Conservation (phyloP, 1,140 invertebrate genomes). For the Panagrolaimus sp. region DNA sequence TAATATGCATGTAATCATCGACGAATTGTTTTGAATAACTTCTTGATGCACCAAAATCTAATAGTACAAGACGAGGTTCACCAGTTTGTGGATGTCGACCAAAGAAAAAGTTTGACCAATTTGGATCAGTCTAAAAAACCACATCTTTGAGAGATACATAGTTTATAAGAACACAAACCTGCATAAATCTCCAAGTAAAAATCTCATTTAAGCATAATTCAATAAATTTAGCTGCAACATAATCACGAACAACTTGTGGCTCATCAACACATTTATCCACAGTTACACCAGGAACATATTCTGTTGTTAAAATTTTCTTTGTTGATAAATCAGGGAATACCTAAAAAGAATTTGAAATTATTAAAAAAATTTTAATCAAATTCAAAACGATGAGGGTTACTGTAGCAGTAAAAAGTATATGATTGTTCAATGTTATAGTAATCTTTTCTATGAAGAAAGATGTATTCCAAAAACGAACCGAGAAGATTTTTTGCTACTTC, state of each 20-base stretch:
- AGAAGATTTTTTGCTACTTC: no score
- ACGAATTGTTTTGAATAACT: constrained; percentile 83
- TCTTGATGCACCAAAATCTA: constrained; percentile 94
- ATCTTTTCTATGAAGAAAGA: no score
- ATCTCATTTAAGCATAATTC: constrained; percentile 80
- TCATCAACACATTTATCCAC: constrained; percentile 77
- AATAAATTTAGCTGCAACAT: constrained; percentile 76
- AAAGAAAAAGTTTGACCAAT: constrained; percentile 98
- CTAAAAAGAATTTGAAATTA: no score
- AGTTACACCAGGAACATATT: constrained; percentile 81
- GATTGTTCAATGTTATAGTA: no score
- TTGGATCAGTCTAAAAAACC: constrained; percentile 99
- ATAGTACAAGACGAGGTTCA: constrained; percentile 67
- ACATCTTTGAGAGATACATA: constrained; percentile 59
- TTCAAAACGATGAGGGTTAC: no score
- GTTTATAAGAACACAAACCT: constrained; percentile 60
- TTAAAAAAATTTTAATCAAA: no score
- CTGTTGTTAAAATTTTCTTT: constrained; percentile 77
- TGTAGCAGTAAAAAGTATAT: no score
- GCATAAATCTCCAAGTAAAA: constrained; percentile 89
- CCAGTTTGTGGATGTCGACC: constrained; percentile 66
- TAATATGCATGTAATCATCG: constrained; percentile 80
- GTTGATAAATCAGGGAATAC: constrained; percentile 60
- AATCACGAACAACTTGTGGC: constrained; percentile 70
- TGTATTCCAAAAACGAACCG: no score